Conservation (phyloP, 2,888 invertebrate genomes). For the Pomacea canaliculata region DNA sequence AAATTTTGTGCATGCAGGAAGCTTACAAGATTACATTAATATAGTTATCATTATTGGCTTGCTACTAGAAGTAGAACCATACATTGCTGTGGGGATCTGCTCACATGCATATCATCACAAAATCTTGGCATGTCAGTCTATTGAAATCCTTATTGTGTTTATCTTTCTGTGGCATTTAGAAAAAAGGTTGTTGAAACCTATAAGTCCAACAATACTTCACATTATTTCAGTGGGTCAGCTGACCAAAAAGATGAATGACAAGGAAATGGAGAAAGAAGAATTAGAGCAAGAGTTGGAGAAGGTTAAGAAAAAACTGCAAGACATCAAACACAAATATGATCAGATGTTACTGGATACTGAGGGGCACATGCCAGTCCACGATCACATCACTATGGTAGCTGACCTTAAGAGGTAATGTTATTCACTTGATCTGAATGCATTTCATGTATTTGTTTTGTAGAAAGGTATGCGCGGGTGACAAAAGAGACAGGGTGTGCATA, state of each 20-base stretch:
- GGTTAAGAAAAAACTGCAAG: slow-evolving; percentile 45
- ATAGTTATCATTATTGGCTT: not conserved
- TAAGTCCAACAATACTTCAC: no score
- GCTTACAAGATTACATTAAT: not conserved
- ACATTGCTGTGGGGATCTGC: no score
- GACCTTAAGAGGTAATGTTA: slow-evolving; percentile 58
- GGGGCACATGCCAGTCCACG: slow-evolving; percentile 52
- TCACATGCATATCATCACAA: no score
- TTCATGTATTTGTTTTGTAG: no score
- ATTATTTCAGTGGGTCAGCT: slow-evolving; percentile 53
- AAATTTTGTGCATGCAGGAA: not conserved
- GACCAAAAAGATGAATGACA: slow-evolving; percentile 54
- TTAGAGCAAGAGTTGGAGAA: slow-evolving; percentile 54
- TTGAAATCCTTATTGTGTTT: no score
- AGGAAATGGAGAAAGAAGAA: slow-evolving; percentile 59
- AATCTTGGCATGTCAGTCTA: no score
- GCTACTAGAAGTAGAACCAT: no score
- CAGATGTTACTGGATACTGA: slow-evolving; percentile 51
- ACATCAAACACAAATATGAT: slow-evolving; percentile 59
- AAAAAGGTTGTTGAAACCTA: no score
- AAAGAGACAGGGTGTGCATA: no score
- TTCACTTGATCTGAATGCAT: no score
- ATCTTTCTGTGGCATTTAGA: no score
- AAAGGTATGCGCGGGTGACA: no score
- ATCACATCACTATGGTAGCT: slow-evolving; percentile 57